Evolutionary conservation across 2,888 invertebrate species (phyloP).

Genomic region (Sepioteuthis lessoniana): DNA sequence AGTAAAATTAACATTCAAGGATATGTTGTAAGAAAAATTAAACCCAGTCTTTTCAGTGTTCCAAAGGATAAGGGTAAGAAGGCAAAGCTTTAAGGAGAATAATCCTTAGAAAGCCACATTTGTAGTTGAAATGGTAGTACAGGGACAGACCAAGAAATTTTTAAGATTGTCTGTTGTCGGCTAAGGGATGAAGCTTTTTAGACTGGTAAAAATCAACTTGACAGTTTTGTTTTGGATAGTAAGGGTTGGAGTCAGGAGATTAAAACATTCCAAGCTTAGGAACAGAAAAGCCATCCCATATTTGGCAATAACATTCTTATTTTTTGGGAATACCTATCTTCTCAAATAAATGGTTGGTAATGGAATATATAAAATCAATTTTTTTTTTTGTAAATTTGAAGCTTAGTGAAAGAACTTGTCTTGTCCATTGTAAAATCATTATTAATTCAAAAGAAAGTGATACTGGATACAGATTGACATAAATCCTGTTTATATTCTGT

Average conservation of each 20-base stretch:
- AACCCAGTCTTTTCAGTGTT: neutral
- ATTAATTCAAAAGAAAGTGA: too few species aligned
- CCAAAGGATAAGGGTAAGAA: neutral
- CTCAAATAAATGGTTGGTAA: neutral
- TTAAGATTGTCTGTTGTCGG: neutral
- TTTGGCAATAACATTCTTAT: neutral
- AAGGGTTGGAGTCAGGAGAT: neutral
- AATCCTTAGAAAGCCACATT: neutral
- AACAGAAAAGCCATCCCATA: neutral
- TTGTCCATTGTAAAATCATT: neutral
- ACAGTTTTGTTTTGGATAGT: neutral
- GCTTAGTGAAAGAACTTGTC: neutral
- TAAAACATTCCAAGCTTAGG: neutral
- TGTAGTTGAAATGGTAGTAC: neutral
- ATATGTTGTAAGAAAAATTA: neutral
- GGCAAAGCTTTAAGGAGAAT: neutral
- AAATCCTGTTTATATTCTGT: too few species aligned
- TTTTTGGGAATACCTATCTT: neutral
- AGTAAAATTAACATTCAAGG: neutral
- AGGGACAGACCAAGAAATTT: neutral
- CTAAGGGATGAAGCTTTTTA: neutral
- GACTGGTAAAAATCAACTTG: slow-evolving; percentile 33
- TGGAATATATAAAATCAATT: neutral
- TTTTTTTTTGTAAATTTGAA: neutral
- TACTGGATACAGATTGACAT: too few species aligned